phyloP scores from a whole-genome alignment of 2,113 vertebrate species.

The Labeo rohita region DNA sequence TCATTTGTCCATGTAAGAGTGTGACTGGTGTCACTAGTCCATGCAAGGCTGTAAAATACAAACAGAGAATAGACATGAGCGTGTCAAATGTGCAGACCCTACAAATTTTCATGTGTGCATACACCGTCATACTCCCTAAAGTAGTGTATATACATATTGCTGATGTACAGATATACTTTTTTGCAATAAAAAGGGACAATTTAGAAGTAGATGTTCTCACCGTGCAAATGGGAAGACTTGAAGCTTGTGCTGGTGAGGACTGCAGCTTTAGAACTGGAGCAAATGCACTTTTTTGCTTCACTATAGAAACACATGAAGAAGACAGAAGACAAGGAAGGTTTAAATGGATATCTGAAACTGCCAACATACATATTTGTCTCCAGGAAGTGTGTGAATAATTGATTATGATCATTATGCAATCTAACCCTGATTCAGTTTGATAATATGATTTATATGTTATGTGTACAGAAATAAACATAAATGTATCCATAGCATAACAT shows the following conservation, averaged over 20 bases:
- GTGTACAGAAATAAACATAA: neutral
- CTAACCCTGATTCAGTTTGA: neutral
- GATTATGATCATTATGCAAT: neutral
- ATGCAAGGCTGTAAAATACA: conserved; percentile 26
- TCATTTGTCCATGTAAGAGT: neutral
- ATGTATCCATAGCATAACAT: neutral
- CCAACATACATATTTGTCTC: neutral
- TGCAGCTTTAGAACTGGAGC: conserved; percentile 98
- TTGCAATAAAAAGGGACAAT: neutral
- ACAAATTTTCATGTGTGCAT: neutral
- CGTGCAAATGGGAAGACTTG: neutral
- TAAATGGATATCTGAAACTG: neutral
- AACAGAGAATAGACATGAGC: neutral
- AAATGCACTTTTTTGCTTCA: conserved; percentile 99
- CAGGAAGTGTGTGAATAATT: neutral
- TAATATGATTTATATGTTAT: neutral
- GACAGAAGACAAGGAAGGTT: conserved; percentile 54
- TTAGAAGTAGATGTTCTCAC: neutral
- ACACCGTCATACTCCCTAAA: neutral
- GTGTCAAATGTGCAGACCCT: neutral
- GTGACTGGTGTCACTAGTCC: neutral
- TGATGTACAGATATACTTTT: neutral
- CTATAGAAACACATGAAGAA: conserved; percentile 92
- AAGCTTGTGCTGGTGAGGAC: conserved; percentile 95
- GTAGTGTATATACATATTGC: too few relatives aligned